Conservation (phyloP, 2,888 invertebrate genomes). For the Coelinius sp. region DNA sequence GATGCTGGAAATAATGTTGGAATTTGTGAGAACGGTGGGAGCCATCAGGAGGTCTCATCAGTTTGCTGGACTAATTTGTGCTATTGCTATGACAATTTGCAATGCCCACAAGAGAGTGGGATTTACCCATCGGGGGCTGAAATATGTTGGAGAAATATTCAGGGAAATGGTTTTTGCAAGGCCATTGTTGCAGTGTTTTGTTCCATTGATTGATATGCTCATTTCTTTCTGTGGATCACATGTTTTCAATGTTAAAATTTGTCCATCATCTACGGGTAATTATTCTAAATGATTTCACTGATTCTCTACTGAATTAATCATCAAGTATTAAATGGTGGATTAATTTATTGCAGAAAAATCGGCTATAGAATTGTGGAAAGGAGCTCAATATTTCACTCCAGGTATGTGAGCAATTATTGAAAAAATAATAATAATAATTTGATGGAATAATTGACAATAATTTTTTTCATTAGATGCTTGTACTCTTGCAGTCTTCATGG, state of each 20-base stretch:
- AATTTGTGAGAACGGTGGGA: constrained; percentile 60
- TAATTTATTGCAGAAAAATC: constrained; percentile 46
- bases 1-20: constrained; percentile 61
- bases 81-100: constrained; percentile 57
- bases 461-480: constrained; percentile 55
- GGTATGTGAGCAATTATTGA: constrained; percentile 49
- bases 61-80: constrained; percentile 64
- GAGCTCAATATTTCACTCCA: constrained; percentile 57
- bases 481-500: constrained; percentile 59
- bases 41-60: constrained; percentile 67
- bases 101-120: constrained; percentile 59
- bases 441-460: not conserved
- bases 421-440: not conserved
- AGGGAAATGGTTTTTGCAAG: constrained; percentile 64
- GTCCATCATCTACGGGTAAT: constrained; percentile 56
- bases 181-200: constrained; percentile 61
- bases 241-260: constrained; percentile 55
- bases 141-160: constrained; percentile 58
- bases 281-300: too few relatives aligned
- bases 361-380: constrained; percentile 56
- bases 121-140: constrained; percentile 62
- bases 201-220: constrained; percentile 55
- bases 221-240: constrained; percentile 54
- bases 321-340: constrained; percentile 10
- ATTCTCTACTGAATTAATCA: too few relatives aligned